Percentiles rank a stretch among this genome's conserved stretches.
Conservation (phyloP, 2,113 vertebrate genomes). For the Spermophilus dauricus region DNA sequence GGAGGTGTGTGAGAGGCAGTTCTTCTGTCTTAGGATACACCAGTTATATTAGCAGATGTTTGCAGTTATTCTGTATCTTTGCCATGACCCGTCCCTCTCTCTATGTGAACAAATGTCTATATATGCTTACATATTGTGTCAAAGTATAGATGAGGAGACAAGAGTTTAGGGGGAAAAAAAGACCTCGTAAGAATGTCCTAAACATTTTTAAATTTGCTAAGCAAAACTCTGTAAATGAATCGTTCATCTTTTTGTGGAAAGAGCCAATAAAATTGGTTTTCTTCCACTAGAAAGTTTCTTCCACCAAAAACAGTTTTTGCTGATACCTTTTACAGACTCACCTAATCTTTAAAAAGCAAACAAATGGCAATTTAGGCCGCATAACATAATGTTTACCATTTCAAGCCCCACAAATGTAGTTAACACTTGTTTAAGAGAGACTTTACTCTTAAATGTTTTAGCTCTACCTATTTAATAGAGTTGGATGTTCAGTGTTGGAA, state of each 20-base stretch:
- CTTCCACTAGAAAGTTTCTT: background rate
- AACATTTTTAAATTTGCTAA: conserved; percentile 51
- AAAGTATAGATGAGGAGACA: conserved; percentile 10
- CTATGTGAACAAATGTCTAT: conserved; percentile 3
- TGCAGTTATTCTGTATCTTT: background rate
- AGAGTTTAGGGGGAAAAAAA: background rate
- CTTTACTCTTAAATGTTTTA: conserved; percentile 55
- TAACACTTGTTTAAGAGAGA: conserved; percentile 20
- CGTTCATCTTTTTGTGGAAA: conserved; percentile 41
- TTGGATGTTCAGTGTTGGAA: conserved; percentile 64
- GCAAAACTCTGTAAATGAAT: conserved; percentile 30
- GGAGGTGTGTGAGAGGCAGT: background rate
- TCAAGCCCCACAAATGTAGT: conserved; percentile 43
- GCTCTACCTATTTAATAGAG: conserved; percentile 45
- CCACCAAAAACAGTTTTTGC: conserved; percentile 40
- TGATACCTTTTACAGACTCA: conserved; percentile 6
- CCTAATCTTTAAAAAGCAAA: conserved; percentile 19
- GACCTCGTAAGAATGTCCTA: background rate
- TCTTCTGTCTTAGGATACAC: background rate
- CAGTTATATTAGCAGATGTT: conserved; percentile 15
- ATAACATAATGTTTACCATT: background rate
- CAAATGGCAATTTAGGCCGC: background rate
- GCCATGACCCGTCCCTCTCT: background rate
- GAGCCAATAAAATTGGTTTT: conserved; percentile 42
- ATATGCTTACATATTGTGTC: conserved; percentile 28